phyloP scores from a whole-genome alignment of 1,140 invertebrate genomes.

The Mycetomoellerius zeteki region DNA sequence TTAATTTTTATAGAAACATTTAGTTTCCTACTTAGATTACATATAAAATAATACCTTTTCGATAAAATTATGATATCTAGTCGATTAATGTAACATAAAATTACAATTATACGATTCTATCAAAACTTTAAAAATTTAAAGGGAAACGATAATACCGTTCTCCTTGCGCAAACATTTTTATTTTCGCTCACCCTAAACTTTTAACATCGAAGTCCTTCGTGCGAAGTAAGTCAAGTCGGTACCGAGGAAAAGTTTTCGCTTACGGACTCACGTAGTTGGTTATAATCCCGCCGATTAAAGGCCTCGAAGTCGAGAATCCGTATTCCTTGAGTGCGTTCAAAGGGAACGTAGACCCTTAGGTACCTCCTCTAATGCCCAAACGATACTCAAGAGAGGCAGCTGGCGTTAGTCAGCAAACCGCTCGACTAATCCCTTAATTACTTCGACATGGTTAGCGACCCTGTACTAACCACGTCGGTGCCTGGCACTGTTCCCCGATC shows the following conservation, averaged over 20 bases:
- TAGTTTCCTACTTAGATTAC: background rate
- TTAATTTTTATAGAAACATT: no score
- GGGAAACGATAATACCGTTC: background rate
- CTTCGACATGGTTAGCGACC: conserved; percentile 81
- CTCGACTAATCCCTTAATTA: conserved; percentile 84
- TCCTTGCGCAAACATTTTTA: conserved; percentile 16
- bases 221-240: conserved; percentile 10
- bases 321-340: conserved; percentile 44
- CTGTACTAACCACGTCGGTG: conserved; percentile 78
- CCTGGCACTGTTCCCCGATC: conserved; percentile 73
- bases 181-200: conserved; percentile 8
- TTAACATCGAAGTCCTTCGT: background rate
- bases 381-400: conserved; percentile 71
- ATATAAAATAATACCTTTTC: background rate
- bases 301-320: conserved; percentile 38
- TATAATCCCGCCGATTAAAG: conserved; percentile 57
- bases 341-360: conserved; percentile 34
- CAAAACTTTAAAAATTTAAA: background rate
- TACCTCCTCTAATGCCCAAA: conserved; percentile 57
- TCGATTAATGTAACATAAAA: background rate
- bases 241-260: conserved; percentile 16
- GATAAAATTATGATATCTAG: background rate
- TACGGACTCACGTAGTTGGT: conserved; percentile 20
- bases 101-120: background rate
- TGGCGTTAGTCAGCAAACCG: conserved; percentile 75